These are phyloP conservation scores for Atta texana DNA, from an alignment of 1,140 invertebrate genomes.

Conservation along the genomic window DNA sequence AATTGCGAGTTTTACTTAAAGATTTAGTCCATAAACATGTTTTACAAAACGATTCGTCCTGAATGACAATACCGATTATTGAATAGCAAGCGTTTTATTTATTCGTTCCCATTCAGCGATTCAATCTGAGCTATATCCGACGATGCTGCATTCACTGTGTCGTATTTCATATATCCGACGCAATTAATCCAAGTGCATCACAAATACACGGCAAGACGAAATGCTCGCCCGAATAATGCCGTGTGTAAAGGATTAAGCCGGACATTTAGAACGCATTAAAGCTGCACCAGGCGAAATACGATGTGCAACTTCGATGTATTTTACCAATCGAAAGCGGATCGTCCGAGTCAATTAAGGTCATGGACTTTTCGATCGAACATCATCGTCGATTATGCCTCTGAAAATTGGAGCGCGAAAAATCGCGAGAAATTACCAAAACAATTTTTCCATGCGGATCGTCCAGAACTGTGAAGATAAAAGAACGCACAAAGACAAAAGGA, in stretches of 20 bases:
- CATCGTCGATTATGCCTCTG: not conserved
- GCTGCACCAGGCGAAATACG: not conserved
- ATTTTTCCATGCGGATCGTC: conserved; percentile 1
- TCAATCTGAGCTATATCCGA: conserved; percentile 33
- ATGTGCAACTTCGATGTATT: not conserved
- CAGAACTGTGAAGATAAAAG: not conserved
- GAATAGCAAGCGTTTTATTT: conserved; percentile 33
- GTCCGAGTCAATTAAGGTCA: conserved; percentile 19
- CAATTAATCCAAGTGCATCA: conserved; percentile 43
- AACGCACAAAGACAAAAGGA: not conserved
- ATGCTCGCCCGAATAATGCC: not conserved
- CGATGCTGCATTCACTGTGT: not conserved
- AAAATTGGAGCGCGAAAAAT: conserved; percentile 22
- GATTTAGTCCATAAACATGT: conserved; percentile 39
- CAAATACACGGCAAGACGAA: conserved; percentile 16
- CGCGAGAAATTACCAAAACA: conserved; percentile 29
- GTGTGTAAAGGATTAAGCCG: not conserved
- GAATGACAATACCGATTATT: conserved; percentile 17
- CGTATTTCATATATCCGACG: conserved; percentile 15
- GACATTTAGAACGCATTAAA: conserved; percentile 22
- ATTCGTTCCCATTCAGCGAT: not conserved
- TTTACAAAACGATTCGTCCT: conserved; percentile 26
- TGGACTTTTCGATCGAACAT: not conserved
- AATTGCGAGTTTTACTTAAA: not conserved
- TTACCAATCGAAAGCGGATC: conserved; percentile 24